Evolutionary conservation across 2,888 invertebrate species (phyloP).

Genomic region (Leptothorax acervorum): DNA sequence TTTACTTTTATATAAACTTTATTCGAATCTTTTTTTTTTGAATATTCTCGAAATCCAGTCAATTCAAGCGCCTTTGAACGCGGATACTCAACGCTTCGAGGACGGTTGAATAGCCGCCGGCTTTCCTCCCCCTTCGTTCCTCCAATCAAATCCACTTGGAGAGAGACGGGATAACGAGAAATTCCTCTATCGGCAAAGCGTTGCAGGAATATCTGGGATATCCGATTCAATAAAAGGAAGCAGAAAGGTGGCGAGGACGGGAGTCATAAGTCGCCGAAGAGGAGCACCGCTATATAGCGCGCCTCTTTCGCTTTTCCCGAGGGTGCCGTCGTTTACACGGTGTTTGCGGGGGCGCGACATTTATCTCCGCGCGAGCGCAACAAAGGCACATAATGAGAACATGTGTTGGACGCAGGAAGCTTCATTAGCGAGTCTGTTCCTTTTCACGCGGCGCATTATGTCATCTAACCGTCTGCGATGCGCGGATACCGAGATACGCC

Average conservation of each 20-base stretch:
- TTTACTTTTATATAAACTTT: constrained; percentile 50
- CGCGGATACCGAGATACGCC: constrained; percentile 52
- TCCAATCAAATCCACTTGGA: constrained; percentile 68
- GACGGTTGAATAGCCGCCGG: constrained; percentile 56
- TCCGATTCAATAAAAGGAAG: constrained; percentile 54
- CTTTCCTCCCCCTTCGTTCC: constrained; percentile 17
- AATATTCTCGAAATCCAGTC: constrained; percentile 54
- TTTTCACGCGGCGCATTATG: constrained; percentile 66
- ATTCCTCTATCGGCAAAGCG: constrained; percentile 49
- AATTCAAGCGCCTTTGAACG: constrained; percentile 66
- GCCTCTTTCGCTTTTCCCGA: constrained; percentile 54
- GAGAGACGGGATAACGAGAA: constrained; percentile 64
- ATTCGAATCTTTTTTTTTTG: constrained; percentile 36
- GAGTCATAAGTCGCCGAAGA: constrained; percentile 52
- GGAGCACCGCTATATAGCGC: constrained; percentile 16
- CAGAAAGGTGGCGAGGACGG: constrained; percentile 43
- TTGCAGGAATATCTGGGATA: constrained; percentile 41
- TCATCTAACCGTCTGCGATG: constrained; percentile 57
- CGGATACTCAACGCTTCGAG: constrained; percentile 57
- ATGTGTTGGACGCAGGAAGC: constrained; percentile 79
- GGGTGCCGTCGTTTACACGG: constrained; percentile 67
- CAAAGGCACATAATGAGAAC: constrained; percentile 84
- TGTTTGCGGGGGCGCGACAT: constrained; percentile 70
- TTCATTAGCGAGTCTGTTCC: constrained; percentile 77
- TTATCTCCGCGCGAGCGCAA: constrained; percentile 75